Evolutionary conservation across 37 sponge, comb jelly and placozoan genomes (phyloP).

Genomic region (Oscarella lobularis): DNA sequence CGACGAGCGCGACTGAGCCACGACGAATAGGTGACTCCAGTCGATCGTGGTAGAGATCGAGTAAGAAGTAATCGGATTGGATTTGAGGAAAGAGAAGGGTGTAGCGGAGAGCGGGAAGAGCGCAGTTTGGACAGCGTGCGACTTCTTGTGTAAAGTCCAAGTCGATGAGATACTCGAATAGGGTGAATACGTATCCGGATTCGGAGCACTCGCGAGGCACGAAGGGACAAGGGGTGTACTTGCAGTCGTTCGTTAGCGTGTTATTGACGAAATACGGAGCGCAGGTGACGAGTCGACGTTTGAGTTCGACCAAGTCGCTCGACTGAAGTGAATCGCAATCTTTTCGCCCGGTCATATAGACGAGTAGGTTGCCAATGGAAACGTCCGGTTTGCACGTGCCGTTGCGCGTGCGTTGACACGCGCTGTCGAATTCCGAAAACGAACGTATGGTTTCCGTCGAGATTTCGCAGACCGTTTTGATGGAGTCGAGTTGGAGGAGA

Average conservation of each 20-base stretch:
- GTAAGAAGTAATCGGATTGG: background rate
- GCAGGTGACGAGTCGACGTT: background rate
- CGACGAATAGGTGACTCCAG: background rate
- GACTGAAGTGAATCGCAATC: background rate
- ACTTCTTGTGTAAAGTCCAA: background rate
- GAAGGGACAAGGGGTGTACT: background rate
- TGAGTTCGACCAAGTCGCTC: background rate
- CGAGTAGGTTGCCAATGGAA: background rate
- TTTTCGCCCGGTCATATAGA: background rate
- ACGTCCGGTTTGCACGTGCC: background rate
- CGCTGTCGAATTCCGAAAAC: background rate
- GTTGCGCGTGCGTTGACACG: background rate
- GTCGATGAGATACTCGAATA: background rate
- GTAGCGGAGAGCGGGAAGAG: background rate
- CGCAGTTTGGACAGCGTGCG: background rate
- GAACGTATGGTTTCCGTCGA: background rate
- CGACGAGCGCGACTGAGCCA: background rate
- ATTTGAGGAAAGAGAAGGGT: background rate
- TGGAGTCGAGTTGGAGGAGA: too few relatives aligned
- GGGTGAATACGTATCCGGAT: background rate
- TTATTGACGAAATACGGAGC: background rate
- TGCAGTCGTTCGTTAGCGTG: background rate
- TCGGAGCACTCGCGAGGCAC: background rate
- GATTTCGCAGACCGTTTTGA: too few relatives aligned
- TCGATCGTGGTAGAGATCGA: background rate